phyloP scores from a whole-genome alignment of 2,888 invertebrate genomes.

The Apantesis nais region DNA sequence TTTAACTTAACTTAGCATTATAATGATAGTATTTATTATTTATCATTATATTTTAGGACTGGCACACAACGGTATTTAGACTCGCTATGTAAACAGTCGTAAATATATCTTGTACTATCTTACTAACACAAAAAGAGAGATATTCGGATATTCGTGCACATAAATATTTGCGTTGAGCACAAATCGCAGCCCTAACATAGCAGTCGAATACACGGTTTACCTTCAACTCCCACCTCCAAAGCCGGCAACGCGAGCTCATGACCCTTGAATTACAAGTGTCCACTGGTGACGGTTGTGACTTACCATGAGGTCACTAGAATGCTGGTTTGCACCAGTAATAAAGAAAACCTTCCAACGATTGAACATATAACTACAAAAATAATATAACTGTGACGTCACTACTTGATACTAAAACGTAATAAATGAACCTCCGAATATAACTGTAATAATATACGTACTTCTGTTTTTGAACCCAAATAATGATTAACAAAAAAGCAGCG shows the following conservation, averaged over 20 bases:
- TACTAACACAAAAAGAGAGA: no score
- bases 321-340: not conserved
- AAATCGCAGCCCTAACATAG: not conserved
- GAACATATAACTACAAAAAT: no score
- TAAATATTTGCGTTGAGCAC: not conserved
- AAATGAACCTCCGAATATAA: not conserved
- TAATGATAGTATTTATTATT: no score
- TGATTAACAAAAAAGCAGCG: slow-evolving; percentile 24
- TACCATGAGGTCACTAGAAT: not conserved
- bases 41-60: no score
- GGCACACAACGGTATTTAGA: no score
- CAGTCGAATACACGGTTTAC: not conserved
- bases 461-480: slow-evolving; percentile 8
- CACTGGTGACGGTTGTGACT: not conserved
- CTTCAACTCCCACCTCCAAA: not conserved
- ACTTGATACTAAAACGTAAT: slow-evolving; percentile 1
- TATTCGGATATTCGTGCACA: not conserved
- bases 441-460: slow-evolving; percentile 10
- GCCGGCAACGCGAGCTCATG: not conserved
- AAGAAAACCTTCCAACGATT: not conserved
- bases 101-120: not conserved
- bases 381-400: slow-evolving; percentile 7
- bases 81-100: no score
- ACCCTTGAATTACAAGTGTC: not conserved
- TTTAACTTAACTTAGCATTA: not conserved